These are phyloP conservation scores for Rugalucina vietnamica DNA, from an alignment of 2,888 invertebrate species.

Conservation along the genomic window DNA sequence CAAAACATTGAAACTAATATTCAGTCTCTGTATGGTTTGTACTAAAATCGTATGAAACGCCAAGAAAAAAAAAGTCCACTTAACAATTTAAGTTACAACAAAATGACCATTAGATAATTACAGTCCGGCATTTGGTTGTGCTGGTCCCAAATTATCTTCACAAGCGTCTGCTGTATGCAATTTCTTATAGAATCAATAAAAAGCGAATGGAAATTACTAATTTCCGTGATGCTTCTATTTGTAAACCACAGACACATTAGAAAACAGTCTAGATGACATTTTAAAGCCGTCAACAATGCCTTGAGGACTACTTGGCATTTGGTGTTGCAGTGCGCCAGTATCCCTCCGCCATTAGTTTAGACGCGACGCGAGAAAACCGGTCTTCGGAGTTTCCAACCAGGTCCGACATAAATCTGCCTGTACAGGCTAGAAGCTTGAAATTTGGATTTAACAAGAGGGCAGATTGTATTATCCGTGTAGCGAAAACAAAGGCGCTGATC, in stretches of 20 bases:
- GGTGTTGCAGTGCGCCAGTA: constrained; percentile 6
- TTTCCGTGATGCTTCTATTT: constrained; percentile 9
- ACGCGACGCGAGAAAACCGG: too few relatives aligned
- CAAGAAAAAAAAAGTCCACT: too few relatives aligned
- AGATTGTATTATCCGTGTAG: too few relatives aligned
- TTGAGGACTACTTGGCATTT: constrained; percentile 7
- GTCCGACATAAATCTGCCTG: too few relatives aligned
- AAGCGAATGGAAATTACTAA: constrained; percentile 3
- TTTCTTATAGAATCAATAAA: constrained; percentile 8
- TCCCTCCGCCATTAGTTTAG: constrained; percentile 7
- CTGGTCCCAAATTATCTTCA: not conserved
- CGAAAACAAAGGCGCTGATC: too few relatives aligned
- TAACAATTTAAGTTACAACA: not conserved
- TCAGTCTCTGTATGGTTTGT: too few relatives aligned
- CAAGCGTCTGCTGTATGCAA: not conserved
- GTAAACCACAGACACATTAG: not conserved
- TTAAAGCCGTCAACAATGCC: constrained; percentile 2
- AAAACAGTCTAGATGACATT: constrained; percentile 8
- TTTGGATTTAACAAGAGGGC: too few relatives aligned
- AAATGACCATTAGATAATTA: not conserved
- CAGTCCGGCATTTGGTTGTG: too few relatives aligned
- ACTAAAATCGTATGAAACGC: too few relatives aligned
- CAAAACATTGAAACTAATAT: too few relatives aligned
- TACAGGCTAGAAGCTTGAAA: too few relatives aligned
- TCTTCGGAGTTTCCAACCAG: too few relatives aligned